These are phyloP conservation scores for Collichthys lucidus DNA, from an alignment of 2,113 vertebrate genomes.

Conservation along the genomic window DNA sequence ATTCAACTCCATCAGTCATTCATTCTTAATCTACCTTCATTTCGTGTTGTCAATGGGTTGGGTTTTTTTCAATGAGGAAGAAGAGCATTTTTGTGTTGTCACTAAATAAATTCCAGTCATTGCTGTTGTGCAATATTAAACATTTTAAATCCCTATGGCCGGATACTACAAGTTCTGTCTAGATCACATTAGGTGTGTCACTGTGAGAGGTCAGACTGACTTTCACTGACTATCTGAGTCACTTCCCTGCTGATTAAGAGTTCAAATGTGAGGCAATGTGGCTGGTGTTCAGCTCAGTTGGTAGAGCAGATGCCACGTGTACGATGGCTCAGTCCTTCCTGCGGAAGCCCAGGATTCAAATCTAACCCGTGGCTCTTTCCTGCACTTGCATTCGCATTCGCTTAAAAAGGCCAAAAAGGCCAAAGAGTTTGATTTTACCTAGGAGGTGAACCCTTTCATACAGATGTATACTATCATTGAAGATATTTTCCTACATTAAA, in stretches of 20 bases:
- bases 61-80: conserved; percentile 3
- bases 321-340: no score
- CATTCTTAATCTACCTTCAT: neutral
- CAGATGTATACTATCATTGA: neutral
- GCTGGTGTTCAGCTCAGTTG: no score
- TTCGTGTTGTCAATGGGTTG: conserved; percentile 12
- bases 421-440: conserved; percentile 12
- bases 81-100: conserved; percentile 9
- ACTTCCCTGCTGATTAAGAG: conserved; percentile 43
- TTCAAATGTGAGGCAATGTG: conserved; percentile 11
- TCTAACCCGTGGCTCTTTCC: no score
- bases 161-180: conserved; percentile 33
- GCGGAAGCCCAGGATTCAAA: no score
- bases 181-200: conserved; percentile 41
- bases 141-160: neutral
- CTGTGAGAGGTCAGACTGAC: conserved; percentile 37
- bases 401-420: no score
- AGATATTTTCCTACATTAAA: neutral
- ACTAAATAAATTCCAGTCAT: neutral
- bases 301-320: no score
- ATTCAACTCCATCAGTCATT: neutral
- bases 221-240: conserved; percentile 63
- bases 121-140: conserved; percentile 61
- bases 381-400: no score
- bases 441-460: neutral